Conservation (phyloP, 2,797 vertebrate genomes). For the Helicolenus hilgendorfi region DNA sequence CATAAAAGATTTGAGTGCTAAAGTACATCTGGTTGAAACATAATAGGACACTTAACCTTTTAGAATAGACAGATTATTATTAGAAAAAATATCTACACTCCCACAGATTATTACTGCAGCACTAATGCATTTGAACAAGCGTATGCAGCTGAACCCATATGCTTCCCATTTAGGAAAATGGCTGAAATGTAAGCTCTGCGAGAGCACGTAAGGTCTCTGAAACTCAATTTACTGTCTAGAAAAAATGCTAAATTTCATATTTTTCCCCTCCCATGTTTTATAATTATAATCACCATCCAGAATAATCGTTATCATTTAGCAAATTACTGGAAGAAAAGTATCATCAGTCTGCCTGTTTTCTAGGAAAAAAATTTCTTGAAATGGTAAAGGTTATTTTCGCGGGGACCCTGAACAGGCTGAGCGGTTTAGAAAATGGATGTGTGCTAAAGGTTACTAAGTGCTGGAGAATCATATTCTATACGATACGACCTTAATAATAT, state of each 20-base stretch:
- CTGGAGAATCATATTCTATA: neutral
- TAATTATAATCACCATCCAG: neutral
- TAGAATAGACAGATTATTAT: neutral
- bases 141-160: neutral
- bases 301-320: neutral
- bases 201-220: neutral
- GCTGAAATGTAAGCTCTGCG: neutral
- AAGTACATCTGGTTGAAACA: neutral
- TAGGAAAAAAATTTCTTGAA: neutral
- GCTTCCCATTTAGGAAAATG: neutral
- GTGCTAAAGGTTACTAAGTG: slow-evolving; percentile 54
- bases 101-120: neutral
- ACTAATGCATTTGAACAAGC: neutral
- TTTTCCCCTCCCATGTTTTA: neutral
- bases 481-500: slow-evolving; percentile 14
- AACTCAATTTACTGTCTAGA: neutral
- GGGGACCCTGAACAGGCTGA: neutral
- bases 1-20: neutral
- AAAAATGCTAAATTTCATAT: neutral
- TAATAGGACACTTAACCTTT: slow-evolving; percentile 23
- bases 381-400: slow-evolving; percentile 4
- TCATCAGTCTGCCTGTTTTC: neutral
- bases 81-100: neutral
- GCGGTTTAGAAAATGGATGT: slow-evolving; percentile 15
- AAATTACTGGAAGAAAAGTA: neutral